Conservation (phyloP, 2,113 vertebrate genomes). For the Lasiurus borealis region DNA sequence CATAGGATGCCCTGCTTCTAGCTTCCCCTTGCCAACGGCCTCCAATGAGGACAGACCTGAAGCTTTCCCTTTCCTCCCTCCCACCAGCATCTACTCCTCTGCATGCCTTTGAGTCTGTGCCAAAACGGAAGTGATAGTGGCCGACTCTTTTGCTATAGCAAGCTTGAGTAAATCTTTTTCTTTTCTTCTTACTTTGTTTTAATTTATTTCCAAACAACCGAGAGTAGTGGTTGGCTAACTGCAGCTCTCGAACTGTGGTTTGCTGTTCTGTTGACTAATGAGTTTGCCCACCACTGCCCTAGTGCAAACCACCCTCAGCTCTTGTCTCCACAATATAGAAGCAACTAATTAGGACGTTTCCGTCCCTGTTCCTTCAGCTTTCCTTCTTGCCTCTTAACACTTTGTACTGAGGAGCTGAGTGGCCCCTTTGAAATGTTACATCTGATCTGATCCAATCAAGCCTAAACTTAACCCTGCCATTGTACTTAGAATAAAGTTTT, state of each 20-base stretch:
- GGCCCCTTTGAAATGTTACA: neutral
- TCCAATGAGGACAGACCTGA: neutral
- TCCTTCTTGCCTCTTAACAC: neutral
- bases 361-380: neutral
- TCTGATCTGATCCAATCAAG: neutral
- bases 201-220: neutral
- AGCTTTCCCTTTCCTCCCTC: neutral
- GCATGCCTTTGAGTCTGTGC: neutral
- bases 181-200: constrained; percentile 6
- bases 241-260: no score
- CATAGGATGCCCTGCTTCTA: neutral
- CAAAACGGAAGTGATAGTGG: neutral
- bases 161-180: neutral
- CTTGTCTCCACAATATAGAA: neutral
- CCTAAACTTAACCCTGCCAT: neutral
- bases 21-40: neutral
- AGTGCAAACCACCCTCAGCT: neutral
- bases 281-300: no score
- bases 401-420: neutral
- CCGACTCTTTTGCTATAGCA: neutral
- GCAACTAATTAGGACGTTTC: neutral
- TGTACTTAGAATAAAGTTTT: neutral
- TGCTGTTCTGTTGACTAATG: no score
- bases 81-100: neutral
- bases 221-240: no score